Conservation (phyloP, 2,888 invertebrate genomes). For the Lasius platythorax region DNA sequence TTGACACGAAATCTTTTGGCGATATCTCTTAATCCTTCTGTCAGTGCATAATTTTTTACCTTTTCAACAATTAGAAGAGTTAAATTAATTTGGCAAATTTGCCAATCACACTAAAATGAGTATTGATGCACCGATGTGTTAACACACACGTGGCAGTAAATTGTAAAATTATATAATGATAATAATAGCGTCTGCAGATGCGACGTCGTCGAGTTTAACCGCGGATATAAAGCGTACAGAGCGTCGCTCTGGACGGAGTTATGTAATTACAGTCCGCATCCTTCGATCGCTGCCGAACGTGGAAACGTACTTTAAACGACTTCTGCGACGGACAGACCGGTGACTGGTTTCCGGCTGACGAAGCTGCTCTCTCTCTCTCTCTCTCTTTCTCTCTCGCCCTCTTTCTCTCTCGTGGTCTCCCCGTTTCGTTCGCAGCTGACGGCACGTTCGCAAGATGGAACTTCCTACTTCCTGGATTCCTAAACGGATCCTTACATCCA, state of each 20-base stretch:
- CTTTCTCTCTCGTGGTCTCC: conserved; percentile 17
- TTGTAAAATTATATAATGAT: background rate
- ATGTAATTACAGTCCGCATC: conserved; percentile 34
- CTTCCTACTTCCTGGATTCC: conserved; percentile 60
- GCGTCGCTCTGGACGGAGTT: conserved; percentile 18
- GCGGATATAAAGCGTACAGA: conserved; percentile 24
- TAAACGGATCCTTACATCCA: conserved; percentile 18
- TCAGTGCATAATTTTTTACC: too few species aligned
- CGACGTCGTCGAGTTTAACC: background rate
- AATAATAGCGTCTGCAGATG: background rate
- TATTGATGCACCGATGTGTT: background rate
- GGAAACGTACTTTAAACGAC: conserved; percentile 68
- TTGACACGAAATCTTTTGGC: background rate
- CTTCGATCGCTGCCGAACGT: conserved; percentile 53
- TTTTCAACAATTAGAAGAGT: too few species aligned
- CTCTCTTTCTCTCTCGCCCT: background rate
- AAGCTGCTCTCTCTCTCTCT: conserved; percentile 42
- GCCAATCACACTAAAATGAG: background rate
- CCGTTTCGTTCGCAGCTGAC: conserved; percentile 49
- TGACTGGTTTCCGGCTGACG: conserved; percentile 73
- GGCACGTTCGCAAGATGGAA: conserved; percentile 58
- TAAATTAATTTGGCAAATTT: background rate
- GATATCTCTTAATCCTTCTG: too few species aligned
- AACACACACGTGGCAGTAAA: conserved; percentile 6
- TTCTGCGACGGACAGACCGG: conserved; percentile 69